Evolutionary conservation across 2,797 vertebrate species (phyloP).

Genomic region (Phrynocephalus guinanensis): DNA sequence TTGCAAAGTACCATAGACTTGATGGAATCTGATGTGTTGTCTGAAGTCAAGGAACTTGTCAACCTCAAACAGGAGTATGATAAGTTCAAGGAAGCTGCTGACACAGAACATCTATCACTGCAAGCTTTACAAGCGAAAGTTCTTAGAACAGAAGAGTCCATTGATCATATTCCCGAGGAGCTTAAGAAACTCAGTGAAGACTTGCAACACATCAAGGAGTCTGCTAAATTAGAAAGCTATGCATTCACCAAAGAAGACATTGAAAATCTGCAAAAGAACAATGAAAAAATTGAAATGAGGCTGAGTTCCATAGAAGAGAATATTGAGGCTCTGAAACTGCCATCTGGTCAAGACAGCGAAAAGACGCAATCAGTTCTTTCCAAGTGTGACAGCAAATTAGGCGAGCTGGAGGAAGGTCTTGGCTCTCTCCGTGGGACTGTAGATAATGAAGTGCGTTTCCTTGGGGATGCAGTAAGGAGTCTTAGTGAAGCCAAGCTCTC

Average conservation of each 20-base stretch:
- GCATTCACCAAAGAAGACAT: slow-evolving; percentile 64
- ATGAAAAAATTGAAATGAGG: slow-evolving; percentile 79
- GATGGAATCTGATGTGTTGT: slow-evolving; percentile 89
- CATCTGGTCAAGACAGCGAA: slow-evolving; percentile 69
- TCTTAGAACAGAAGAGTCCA: slow-evolving; percentile 71
- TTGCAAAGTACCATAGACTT: slow-evolving; percentile 84
- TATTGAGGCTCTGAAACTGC: slow-evolving; percentile 63
- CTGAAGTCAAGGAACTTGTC: slow-evolving; percentile 88
- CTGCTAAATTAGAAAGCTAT: slow-evolving; percentile 66
- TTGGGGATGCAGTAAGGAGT: slow-evolving; percentile 64
- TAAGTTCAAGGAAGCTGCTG: slow-evolving; percentile 81
- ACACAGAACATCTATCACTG: slow-evolving; percentile 75
- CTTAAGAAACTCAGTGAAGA: slow-evolving; percentile 75
- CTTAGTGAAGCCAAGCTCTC: slow-evolving; percentile 75
- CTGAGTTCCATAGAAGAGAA: slow-evolving; percentile 81
- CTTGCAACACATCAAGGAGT: slow-evolving; percentile 69
- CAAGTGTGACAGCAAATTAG: slow-evolving; percentile 78
- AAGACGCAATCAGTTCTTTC: slow-evolving; percentile 79
- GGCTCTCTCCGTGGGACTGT: slow-evolving; percentile 47
- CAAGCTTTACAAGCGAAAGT: slow-evolving; percentile 82
- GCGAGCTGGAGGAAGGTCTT: slow-evolving; percentile 68
- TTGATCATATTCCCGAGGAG: slow-evolving; percentile 77
- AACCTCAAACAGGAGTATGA: slow-evolving; percentile 87
- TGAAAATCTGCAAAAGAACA: slow-evolving; percentile 71
- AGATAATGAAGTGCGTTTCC: slow-evolving; percentile 42